Percentiles rank a stretch among this genome's conserved stretches.
These are phyloP conservation scores for Cherax destructor DNA, from an alignment of 1,140 invertebrate genomes.

Conservation along the genomic window DNA sequence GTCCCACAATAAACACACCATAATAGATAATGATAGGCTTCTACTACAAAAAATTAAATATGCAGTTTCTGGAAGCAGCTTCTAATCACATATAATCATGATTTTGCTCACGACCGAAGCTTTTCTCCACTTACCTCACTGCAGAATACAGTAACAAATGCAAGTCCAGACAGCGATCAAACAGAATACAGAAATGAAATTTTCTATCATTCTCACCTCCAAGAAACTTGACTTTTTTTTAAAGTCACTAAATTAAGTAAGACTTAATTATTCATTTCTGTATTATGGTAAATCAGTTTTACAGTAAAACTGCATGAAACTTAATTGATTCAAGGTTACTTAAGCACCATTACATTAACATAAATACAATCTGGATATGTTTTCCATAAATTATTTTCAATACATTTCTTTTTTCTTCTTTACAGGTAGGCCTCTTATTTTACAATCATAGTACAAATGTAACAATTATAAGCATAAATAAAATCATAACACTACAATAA, in stretches of 20 bases:
- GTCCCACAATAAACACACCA: neutral
- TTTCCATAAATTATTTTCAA: neutral
- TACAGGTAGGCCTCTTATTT: neutral
- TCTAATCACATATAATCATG: neutral
- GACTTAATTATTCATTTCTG: neutral
- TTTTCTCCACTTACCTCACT: neutral
- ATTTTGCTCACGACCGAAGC: neutral
- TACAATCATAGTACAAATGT: neutral
- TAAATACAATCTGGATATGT: neutral
- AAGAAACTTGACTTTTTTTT: neutral
- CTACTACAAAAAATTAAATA: neutral
- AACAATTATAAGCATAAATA: neutral
- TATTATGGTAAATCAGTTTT: neutral
- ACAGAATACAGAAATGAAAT: conserved; percentile 1
- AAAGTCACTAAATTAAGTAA: neutral
- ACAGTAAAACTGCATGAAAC: neutral
- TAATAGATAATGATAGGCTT: neutral
- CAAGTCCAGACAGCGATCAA: neutral
- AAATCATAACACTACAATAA: neutral
- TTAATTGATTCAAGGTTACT: neutral
- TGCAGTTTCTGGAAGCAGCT: neutral
- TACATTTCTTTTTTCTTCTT: neutral
- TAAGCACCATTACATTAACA: neutral
- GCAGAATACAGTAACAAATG: neutral
- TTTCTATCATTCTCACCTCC: conserved; percentile 1